Percentiles rank a stretch among this genome's conserved stretches.
These are phyloP conservation scores for Arizona elegans DNA, from an alignment of 2,113 vertebrate species.

Conservation along the genomic window DNA sequence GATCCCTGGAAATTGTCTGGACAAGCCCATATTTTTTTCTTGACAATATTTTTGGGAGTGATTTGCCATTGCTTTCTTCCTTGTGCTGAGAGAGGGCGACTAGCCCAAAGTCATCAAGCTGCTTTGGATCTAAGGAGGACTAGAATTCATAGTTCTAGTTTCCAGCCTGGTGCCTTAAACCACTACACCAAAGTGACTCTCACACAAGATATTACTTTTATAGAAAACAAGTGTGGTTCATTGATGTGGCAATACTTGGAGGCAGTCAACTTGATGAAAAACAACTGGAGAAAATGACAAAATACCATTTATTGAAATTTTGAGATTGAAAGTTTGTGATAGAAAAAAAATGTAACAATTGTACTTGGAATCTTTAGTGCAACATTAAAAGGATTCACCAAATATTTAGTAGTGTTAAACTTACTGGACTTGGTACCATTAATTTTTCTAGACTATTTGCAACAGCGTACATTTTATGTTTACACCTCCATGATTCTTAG, in stretches of 20 bases:
- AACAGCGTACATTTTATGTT: neutral
- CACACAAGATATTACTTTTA: neutral
- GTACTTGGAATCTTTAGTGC: neutral
- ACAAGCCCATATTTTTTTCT: neutral
- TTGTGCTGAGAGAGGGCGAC: neutral
- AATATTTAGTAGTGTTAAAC: neutral
- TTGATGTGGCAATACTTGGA: neutral
- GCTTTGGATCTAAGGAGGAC: neutral
- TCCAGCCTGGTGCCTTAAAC: neutral
- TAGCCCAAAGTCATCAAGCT: neutral
- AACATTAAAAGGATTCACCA: neutral
- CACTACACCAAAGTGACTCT: neutral
- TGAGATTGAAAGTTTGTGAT: neutral
- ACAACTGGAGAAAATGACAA: neutral
- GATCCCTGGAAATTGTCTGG: too few species aligned
- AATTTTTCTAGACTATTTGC: neutral
- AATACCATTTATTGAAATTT: neutral
- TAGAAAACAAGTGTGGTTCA: neutral
- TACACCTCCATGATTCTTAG: neutral
- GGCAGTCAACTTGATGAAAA: neutral
- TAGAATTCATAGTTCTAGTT: neutral
- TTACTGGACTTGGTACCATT: neutral
- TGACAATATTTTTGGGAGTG: neutral
- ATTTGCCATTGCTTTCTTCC: neutral
- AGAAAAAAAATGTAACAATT: neutral